Conservation (phyloP, 2,888 invertebrate genomes). For the Drosophila kokeensis region DNA sequence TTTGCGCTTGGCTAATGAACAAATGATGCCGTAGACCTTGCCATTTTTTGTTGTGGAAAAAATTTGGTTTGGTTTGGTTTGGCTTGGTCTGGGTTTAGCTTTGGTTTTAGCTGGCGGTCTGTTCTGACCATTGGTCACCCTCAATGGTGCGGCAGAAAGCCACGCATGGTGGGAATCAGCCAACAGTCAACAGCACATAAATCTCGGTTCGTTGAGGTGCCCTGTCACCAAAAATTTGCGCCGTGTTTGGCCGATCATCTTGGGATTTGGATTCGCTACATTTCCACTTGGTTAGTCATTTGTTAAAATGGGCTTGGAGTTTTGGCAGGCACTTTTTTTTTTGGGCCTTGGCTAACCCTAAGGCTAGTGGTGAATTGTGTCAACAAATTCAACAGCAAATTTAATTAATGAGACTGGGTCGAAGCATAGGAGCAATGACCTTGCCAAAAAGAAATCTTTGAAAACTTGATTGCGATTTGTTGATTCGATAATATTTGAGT, state of each 20-base stretch:
- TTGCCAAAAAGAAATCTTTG: conserved; percentile 35
- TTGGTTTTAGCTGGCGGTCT: neutral
- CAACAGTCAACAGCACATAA: conserved; percentile 53
- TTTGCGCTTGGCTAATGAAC: conserved; percentile 56
- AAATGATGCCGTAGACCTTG: conserved; percentile 59
- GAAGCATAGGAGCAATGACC: conserved; percentile 52
- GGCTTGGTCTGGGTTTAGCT: neutral
- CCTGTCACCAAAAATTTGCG: conserved; percentile 7
- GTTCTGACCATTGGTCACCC: conserved; percentile 37
- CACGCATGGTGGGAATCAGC: conserved; percentile 19
- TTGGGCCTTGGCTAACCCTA: conserved; percentile 39
- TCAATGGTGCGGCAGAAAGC: neutral
- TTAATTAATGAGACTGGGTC: conserved; percentile 3
- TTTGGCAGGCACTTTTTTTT: neutral
- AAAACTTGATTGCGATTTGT: conserved; percentile 42
- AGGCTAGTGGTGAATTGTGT: conserved; percentile 59
- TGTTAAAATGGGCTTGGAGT: conserved; percentile 59
- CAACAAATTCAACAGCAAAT: conserved; percentile 49
- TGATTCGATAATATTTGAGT: conserved; percentile 20
- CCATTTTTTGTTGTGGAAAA: conserved; percentile 8
- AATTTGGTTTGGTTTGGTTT: neutral
- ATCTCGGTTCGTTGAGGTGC: conserved; percentile 40
- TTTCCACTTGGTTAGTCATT: conserved; percentile 80
- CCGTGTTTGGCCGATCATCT: conserved; percentile 44
- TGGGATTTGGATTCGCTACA: conserved; percentile 39